These are phyloP conservation scores for Paedocypris micromegethes DNA, from an alignment of 2,797 vertebrate genomes.

Conservation along the genomic window DNA sequence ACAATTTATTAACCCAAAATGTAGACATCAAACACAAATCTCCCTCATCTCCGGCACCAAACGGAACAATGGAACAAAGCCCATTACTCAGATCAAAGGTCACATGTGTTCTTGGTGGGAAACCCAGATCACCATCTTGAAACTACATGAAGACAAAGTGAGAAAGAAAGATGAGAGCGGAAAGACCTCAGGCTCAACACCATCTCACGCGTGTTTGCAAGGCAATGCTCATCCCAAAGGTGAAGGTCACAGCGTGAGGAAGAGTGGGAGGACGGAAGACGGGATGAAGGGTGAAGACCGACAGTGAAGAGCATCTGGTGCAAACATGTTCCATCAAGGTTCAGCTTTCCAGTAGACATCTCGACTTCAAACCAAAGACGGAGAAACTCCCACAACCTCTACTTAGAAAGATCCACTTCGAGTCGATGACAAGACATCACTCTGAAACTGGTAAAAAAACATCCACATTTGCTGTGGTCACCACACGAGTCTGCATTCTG, in stretches of 20 bases:
- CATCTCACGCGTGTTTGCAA: constrained; percentile 48
- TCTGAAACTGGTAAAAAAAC: not conserved
- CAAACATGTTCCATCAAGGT: constrained; percentile 23
- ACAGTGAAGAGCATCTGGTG: constrained; percentile 37
- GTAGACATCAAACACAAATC: constrained; percentile 6
- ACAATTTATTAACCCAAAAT: not conserved
- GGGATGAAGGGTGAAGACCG: constrained; percentile 45
- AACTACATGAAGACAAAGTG: constrained; percentile 11
- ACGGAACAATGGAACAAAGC: constrained; percentile 17
- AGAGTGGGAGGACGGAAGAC: constrained; percentile 45
- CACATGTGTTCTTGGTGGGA: constrained; percentile 26
- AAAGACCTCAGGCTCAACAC: constrained; percentile 32
- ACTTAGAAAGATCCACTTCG: not conserved
- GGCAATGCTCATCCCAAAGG: constrained; percentile 53
- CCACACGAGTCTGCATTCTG: not conserved
- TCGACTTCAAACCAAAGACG: too few relatives aligned
- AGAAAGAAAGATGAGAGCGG: constrained; percentile 22
- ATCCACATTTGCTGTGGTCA: not conserved
- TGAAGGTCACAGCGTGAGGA: constrained; percentile 49
- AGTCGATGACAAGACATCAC: not conserved
- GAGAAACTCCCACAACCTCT: not conserved
- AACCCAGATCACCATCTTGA: constrained; percentile 22
- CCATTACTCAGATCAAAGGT: constrained; percentile 8
- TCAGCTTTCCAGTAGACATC: too few relatives aligned
- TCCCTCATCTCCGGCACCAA: constrained; percentile 1